Evolutionary conservation across 2,797 vertebrate species (phyloP), one percentile per base, ranked within the genome.

Genomic region (Neoniphon sammara): DNA sequence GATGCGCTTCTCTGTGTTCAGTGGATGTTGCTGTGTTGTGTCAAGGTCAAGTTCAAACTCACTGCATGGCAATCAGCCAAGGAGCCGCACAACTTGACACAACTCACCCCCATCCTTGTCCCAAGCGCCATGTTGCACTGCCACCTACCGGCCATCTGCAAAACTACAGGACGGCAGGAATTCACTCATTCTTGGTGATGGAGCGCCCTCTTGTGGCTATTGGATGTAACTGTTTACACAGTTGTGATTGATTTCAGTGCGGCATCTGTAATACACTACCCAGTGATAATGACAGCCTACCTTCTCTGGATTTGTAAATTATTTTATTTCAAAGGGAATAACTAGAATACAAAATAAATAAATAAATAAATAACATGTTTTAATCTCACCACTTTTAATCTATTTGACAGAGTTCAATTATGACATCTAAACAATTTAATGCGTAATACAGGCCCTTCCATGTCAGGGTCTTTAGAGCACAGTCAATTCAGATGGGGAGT

Each of bases 1-100:
- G 52, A 5, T 27, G 21, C 11, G 11, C 53, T 17, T 17, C 23
- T 17, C 14, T 20, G 30, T 36, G 55, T n/a, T 57, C 30, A 21
- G 58, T 59, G 34, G 27, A 15, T 47, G 20, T 57, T 54, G 63
- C 34, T 23, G 53, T 69, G 79, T 39, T 77, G 77, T 70, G 76
- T 90, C 90, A 93, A 74, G 90, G 90, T 91, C 91, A 93, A 88
- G 90, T 93, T 91, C 88, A 92, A 81, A 59, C 55, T 59, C 31
- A 7, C 69, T 57, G 36, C 64, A 17, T 14, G 86, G 86, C 83
- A 78, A 81, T 73, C 3, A 72, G 72, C 67, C 31, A 17, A 30
- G 7, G 47, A 21, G 44, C 15, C 1, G 61, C 63, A 10, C 15
- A 18, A 27, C 56, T 56, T 73, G 73, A 71, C 74, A 75, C 68